Conservation (phyloP, 2,113 vertebrate species). For the Pomatorhinus ruficollis region DNA sequence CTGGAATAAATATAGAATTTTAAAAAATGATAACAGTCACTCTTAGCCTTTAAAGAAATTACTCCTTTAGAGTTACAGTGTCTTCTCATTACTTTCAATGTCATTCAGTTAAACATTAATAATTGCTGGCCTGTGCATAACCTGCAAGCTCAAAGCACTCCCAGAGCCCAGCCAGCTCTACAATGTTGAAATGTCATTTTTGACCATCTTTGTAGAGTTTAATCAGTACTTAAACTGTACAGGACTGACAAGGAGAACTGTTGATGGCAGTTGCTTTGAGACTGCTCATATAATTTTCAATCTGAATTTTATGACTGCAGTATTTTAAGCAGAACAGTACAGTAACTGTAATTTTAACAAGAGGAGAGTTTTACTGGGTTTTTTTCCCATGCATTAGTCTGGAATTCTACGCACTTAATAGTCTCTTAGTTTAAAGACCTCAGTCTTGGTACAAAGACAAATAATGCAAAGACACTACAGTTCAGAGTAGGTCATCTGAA, state of each 20-base stretch:
- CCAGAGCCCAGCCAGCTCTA: background rate
- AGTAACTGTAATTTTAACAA: slow-evolving; percentile 36
- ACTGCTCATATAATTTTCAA: background rate
- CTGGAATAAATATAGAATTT: slow-evolving; percentile 35
- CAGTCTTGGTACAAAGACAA: background rate
- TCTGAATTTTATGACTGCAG: background rate
- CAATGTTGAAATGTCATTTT: slow-evolving; percentile 31
- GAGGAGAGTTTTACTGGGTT: background rate
- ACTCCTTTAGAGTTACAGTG: slow-evolving; percentile 32
- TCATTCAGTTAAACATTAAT: background rate
- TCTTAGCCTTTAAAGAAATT: slow-evolving; percentile 29
- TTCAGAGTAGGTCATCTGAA: background rate
- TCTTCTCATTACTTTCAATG: background rate
- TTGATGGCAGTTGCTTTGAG: slow-evolving; percentile 4
- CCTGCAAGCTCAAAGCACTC: slow-evolving; percentile 46
- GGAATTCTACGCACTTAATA: background rate
- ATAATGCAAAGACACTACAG: background rate
- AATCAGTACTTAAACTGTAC: background rate
- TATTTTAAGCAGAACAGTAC: slow-evolving; percentile 7
- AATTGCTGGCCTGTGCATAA: slow-evolving; percentile 39
- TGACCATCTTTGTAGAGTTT: slow-evolving; percentile 3
- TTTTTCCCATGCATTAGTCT: background rate
- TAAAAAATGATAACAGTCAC: background rate
- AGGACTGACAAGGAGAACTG: slow-evolving; percentile 5
- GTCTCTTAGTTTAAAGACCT: slow-evolving; percentile 2